Conservation (phyloP, 2,113 vertebrate species). For the Tragelaphus scriptus region DNA sequence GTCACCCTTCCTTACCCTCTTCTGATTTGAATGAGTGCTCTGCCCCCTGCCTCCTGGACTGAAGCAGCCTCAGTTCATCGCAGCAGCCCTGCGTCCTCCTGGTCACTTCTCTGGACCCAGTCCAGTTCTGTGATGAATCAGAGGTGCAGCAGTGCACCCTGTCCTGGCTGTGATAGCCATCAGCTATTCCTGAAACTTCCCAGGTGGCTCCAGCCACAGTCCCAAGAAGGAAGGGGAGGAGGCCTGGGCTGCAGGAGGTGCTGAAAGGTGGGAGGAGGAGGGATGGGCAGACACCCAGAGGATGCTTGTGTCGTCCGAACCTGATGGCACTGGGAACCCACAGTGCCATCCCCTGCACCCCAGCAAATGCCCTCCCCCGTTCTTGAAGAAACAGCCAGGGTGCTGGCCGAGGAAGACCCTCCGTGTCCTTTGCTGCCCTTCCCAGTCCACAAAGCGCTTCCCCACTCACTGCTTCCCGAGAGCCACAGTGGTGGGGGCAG, state of each 20-base stretch:
- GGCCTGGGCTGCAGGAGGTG: not conserved
- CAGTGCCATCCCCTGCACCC: not conserved
- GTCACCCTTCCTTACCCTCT: not conserved
- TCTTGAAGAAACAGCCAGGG: not conserved
- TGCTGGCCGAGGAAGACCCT: not conserved
- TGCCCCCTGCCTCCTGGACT: not conserved
- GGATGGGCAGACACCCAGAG: not conserved
- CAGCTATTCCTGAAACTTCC: conserved; percentile 44
- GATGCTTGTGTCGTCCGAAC: not conserved
- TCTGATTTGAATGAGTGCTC: not conserved
- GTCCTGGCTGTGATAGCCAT: conserved; percentile 44
- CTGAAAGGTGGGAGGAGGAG: conserved; percentile 1
- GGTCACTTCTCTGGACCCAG: conserved; percentile 40
- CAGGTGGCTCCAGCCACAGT: conserved; percentile 36
- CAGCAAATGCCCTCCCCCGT: not conserved
- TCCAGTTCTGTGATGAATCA: conserved; percentile 29
- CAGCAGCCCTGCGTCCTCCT: not conserved
- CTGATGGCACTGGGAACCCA: not conserved
- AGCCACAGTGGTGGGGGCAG: not conserved
- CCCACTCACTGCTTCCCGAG: not conserved
- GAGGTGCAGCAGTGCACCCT: conserved; percentile 42
- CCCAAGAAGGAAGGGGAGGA: not conserved
- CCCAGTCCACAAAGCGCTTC: not conserved
- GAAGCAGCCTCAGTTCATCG: not conserved
- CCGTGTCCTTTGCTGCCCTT: not conserved